phyloP scores from a whole-genome alignment of 2,888 invertebrate species.

The Schrankia costaestrigalis region DNA sequence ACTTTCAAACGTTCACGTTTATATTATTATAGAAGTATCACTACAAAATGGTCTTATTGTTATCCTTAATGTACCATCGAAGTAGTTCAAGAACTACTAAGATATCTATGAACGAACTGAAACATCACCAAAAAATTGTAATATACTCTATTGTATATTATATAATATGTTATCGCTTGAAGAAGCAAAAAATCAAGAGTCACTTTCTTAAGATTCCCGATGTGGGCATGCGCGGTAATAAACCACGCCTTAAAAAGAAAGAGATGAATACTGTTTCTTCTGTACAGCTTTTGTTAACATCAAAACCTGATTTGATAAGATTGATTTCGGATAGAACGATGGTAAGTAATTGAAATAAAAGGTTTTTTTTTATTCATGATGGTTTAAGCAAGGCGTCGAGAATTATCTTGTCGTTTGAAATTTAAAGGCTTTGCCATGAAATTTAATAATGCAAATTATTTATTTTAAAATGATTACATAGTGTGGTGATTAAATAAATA shows the following conservation, averaged over 20 bases:
- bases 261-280: slow-evolving; percentile 56
- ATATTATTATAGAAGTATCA: too few relatives aligned
- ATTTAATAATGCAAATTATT: too few relatives aligned
- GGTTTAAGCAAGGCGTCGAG: too few relatives aligned
- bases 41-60: too few relatives aligned
- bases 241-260: slow-evolving; percentile 65
- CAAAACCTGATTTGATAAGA: slow-evolving; percentile 54
- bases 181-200: slow-evolving; percentile 57
- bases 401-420: background rate
- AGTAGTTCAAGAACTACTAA: too few relatives aligned
- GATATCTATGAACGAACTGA: too few relatives aligned
- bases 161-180: slow-evolving; percentile 50
- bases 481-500: too few relatives aligned
- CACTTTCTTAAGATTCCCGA: slow-evolving; percentile 70
- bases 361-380: slow-evolving; percentile 28
- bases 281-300: slow-evolving; percentile 34
- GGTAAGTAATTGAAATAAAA: slow-evolving; percentile 57
- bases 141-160: slow-evolving; percentile 46
- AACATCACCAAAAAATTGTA: slow-evolving; percentile 36
- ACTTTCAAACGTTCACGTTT: too few relatives aligned
- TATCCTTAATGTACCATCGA: too few relatives aligned
- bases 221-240: slow-evolving; percentile 62
- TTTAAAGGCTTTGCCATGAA: too few relatives aligned
- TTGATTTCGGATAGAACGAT: slow-evolving; percentile 62
- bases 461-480: too few relatives aligned